Evolutionary conservation across 2,797 vertebrate genomes (phyloP).

Genomic region (Acipenser oxyrinchus): DNA sequence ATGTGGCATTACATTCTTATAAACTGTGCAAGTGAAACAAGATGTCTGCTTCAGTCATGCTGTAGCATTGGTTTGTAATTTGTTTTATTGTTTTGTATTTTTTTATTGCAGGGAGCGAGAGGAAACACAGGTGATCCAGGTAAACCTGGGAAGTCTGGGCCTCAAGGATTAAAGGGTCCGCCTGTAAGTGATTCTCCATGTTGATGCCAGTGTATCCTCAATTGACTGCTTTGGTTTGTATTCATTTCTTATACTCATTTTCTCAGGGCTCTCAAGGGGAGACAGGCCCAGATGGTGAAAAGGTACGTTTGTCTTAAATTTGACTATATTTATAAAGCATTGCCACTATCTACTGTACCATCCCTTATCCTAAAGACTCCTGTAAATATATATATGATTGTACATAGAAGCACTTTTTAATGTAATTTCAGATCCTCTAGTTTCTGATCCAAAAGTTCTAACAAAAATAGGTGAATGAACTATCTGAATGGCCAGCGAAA

Average conservation of each 20-base stretch:
- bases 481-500: too few species aligned
- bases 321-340: not conserved
- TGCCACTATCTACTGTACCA: too few species aligned
- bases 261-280: conserved; percentile 63
- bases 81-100: not conserved
- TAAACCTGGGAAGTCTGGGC: conserved; percentile 49
- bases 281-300: conserved; percentile 53
- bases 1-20: too few species aligned
- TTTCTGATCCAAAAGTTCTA: too few species aligned
- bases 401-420: too few species aligned
- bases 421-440: too few species aligned
- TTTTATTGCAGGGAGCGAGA: conserved; percentile 42
- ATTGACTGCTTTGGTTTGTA: not conserved
- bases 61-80: too few species aligned
- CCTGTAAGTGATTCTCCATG: conserved; percentile 39
- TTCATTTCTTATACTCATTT: conserved; percentile 12
- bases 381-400: too few species aligned
- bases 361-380: too few species aligned
- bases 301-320: conserved; percentile 39
- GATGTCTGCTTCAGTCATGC: too few species aligned
- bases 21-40: too few species aligned
- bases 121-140: conserved; percentile 58
- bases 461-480: too few species aligned
- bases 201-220: not conserved
- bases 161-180: conserved; percentile 51